These are phyloP conservation scores for Cassiopea andromeda DNA, from an alignment of 30 jellyfish, hydroid and myxozoan genomes.

Conservation along the genomic window DNA sequence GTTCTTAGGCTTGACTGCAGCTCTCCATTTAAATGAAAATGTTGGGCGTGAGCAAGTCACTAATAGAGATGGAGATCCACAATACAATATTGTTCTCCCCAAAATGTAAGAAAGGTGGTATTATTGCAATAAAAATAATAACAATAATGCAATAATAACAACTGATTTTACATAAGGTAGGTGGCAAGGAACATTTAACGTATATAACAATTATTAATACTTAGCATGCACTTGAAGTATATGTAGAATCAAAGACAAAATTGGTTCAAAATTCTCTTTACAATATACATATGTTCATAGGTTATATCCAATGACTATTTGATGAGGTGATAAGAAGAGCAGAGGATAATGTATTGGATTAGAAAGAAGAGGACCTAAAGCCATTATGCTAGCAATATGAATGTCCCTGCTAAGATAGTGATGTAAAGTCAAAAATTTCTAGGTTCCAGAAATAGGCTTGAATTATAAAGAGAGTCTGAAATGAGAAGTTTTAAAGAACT, in stretches of 20 bases:
- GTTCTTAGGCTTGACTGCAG: constrained; percentile 14
- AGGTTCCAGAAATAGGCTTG: background rate
- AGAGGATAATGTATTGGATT: background rate
- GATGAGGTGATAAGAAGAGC: constrained; percentile 15
- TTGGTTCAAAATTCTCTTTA: background rate
- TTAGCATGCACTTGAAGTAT: background rate
- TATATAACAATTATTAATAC: background rate
- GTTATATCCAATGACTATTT: constrained; percentile 2
- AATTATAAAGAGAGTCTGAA: constrained; percentile 2
- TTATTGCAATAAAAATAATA: background rate
- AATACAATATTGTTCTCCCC: constrained; percentile 27
- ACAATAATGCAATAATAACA: background rate
- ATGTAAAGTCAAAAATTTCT: constrained; percentile 11
- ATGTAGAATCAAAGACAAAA: background rate
- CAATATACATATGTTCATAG: background rate
- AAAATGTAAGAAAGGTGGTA: constrained; percentile 23
- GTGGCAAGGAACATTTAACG: background rate
- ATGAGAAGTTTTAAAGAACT: constrained; percentile 1
- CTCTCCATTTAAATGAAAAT: constrained; percentile 20
- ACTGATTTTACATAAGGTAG: constrained; percentile 24
- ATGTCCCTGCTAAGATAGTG: constrained; percentile 11
- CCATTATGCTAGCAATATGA: constrained; percentile 16
- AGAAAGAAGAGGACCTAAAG: background rate
- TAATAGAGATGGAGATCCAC: constrained; percentile 14
- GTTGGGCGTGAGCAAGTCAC: constrained; percentile 5